Evolutionary conservation across 2,888 invertebrate genomes (phyloP), one percentile per base, ranked within the genome.

Genomic region (Stegana nigrithorax): DNA sequence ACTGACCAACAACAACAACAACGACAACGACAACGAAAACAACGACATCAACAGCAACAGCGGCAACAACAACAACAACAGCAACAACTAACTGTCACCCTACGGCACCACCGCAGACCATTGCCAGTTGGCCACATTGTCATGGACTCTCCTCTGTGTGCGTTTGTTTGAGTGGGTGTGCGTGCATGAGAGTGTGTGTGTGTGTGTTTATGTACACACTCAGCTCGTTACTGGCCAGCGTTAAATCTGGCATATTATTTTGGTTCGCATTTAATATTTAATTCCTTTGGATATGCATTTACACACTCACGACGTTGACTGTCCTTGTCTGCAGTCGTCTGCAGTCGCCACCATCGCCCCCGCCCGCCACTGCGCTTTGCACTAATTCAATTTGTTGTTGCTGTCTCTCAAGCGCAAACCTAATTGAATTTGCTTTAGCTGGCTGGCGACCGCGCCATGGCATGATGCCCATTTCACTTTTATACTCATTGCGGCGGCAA

Each of bases 331-430:
- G n/a, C n/a, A n/a, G n/a, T n/a, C n/a, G n/a, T n/a, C n/a, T n/a
- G n/a, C n/a, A n/a, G n/a, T n/a, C n/a, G n/a, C n/a, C n/a, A n/a
- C n/a, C n/a, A n/a, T n/a, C n/a, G n/a, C n/a, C n/a, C n/a, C 44
- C n/a, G 26, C 50, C n/a, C n/a, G 14, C 32, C 29, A 19, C n/a
- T n/a, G 17, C n/a, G 26, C 50, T 26, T 12, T 6, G 19, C 29
- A 19, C 51, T 53, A 53, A 53, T 51, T 51, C 51, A 51, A 51
- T 53, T 53, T 53, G 51, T 25, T 27, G 51, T 29, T 53, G 51
- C 51, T 53, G n/a, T n/a, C n/a, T n/a, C 29, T 53, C 51, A 53
- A 53, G 29, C 51, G 51, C 51, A 53, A 29, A 53, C 51, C 51
- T 32, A 53, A 53, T 53, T 53, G 51, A 53, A 53, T 53, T 53